Percentiles rank a stretch among this genome's conserved stretches.
Conservation (phyloP, 2,113 vertebrate genomes). For the Brachionichthys hirsutus region DNA sequence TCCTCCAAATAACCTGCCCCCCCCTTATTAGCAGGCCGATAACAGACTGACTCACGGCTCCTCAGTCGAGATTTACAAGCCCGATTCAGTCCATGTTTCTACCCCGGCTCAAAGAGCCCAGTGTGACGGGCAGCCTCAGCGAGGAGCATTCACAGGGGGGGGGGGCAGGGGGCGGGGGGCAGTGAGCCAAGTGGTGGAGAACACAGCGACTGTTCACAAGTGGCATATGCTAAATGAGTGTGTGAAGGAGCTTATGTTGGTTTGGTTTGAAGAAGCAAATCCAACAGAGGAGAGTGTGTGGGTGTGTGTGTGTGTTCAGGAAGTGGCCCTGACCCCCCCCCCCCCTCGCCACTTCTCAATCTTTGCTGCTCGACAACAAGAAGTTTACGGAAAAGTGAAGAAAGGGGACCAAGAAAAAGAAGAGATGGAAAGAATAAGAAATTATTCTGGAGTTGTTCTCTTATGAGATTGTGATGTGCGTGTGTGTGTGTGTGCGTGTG, state of each 20-base stretch:
- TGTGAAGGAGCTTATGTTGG: conserved; percentile 53
- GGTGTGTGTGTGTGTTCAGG: conserved; percentile 16
- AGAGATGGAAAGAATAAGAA: not conserved
- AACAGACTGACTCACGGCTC: conserved; percentile 58
- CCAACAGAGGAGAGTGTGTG: conserved; percentile 37
- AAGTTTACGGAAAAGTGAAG: not conserved
- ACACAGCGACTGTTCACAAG: conserved; percentile 51
- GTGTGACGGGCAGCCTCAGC: conserved; percentile 43
- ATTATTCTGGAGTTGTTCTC: conserved; percentile 4
- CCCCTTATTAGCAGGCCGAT: conserved; percentile 44
- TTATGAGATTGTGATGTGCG: conserved; percentile 10
- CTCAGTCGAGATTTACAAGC: conserved; percentile 52
- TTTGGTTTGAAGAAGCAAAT: conserved; percentile 38
- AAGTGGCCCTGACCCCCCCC: conserved; percentile 21
- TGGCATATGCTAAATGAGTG: conserved; percentile 59
- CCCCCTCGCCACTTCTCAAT: not conserved
- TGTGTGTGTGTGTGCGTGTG: conserved; percentile 10
- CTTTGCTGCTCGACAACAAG: not conserved
- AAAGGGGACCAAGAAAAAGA: not conserved
- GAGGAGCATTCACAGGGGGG: conserved; percentile 41
- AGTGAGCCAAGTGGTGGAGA: conserved; percentile 45
- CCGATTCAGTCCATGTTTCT: conserved; percentile 32
- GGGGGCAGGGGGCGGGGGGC: conserved; percentile 48
- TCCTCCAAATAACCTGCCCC: conserved; percentile 24
- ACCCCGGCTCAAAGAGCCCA: conserved; percentile 59